Base-by-base conservation (phyloP, 2,797 vertebrate species). In the Phalloptychus januarius region DNA sequence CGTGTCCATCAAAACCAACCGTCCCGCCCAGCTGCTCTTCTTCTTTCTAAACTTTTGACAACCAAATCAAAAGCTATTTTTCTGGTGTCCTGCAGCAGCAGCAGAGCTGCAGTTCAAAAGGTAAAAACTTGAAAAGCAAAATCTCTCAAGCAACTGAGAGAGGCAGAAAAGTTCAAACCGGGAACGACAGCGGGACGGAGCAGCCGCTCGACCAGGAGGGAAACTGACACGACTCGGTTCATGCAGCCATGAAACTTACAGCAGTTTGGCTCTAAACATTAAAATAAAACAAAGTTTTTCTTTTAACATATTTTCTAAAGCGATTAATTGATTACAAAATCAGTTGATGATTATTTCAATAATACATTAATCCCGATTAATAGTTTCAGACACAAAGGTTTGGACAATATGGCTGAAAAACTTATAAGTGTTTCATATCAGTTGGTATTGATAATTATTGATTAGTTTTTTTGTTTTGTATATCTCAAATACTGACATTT, bases 21-120 rank as follows among this genome's bases (percentile, higher is more conserved):
- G 8, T 38, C 61, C 61, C 61, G 11, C 61, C 16, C 33, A 65
- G 20, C 33, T 75, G 46, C 13, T 13, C 63, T 46, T 72, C 73
- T 61, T 50, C 10, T 38, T 8, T 36, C 18, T 38, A 31, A 36
- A 42, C 38, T 13, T 69, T 69, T 31, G 40, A 75, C 13, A 38
- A 75, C 45, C 12, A 45, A 75, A 65, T 78, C 67, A 63, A 38
- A 69, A 74, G 10, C 16, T 65, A 10, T 65, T 36, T n/a, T 38
- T 38, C 38, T 46, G 65, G 38, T 23, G 23, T 75, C 65, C 44
- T 75, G 50, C 67, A 75, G 52, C 44, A 72, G 31, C 44, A 48
- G 52, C 65, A 40, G 28, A 38, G 28, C 20, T 20, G n/a, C 12
- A 4, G 13, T 36, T 79, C 38, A 63, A 63, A 72, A 40, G 31